Conservation (phyloP, 2,888 invertebrate species). For the Stenoptilia bipunctidactyla region DNA sequence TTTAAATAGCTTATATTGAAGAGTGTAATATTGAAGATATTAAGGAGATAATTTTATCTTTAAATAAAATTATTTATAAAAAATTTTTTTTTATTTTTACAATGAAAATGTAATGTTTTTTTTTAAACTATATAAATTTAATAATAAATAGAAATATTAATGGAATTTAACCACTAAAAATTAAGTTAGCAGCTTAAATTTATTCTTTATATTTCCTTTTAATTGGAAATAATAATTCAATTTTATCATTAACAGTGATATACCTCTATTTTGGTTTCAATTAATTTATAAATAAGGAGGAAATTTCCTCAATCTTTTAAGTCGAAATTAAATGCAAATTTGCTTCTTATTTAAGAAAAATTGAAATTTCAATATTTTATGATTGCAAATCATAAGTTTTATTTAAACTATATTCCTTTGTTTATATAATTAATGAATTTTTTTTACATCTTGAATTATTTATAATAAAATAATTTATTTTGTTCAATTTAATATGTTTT, state of each 20-base stretch:
- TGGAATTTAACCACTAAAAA: conserved; percentile 60
- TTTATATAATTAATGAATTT: conserved; percentile 50
- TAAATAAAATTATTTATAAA: conserved; percentile 36
- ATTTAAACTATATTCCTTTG: conserved; percentile 46
- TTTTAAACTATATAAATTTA: conserved; percentile 73
- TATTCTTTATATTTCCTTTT: conserved; percentile 59
- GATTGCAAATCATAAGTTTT: conserved; percentile 54
- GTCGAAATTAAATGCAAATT: conserved; percentile 59
- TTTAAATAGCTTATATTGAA: conserved; percentile 47
- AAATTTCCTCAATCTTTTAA: conserved; percentile 46
- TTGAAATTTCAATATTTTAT: conserved; percentile 41
- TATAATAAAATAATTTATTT: conserved; percentile 60
- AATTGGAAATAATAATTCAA: conserved; percentile 68
- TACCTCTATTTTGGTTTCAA: conserved; percentile 74
- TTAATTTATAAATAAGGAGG: conserved; percentile 71
- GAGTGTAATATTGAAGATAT: conserved; percentile 55
- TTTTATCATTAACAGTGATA: conserved; percentile 77
- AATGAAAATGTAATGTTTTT: conserved; percentile 77
- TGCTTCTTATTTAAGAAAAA: conserved; percentile 72
- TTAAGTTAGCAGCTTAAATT: conserved; percentile 76
- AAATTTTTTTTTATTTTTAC: conserved; percentile 63
- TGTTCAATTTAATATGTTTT: conserved; percentile 53
- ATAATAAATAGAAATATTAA: conserved; percentile 67
- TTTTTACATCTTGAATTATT: conserved; percentile 51
- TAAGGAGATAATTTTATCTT: conserved; percentile 36